Percentiles rank a stretch among this genome's conserved stretches.
Conservation (phyloP, 2,113 vertebrate species). For the Chascanopsetta lugubris region DNA sequence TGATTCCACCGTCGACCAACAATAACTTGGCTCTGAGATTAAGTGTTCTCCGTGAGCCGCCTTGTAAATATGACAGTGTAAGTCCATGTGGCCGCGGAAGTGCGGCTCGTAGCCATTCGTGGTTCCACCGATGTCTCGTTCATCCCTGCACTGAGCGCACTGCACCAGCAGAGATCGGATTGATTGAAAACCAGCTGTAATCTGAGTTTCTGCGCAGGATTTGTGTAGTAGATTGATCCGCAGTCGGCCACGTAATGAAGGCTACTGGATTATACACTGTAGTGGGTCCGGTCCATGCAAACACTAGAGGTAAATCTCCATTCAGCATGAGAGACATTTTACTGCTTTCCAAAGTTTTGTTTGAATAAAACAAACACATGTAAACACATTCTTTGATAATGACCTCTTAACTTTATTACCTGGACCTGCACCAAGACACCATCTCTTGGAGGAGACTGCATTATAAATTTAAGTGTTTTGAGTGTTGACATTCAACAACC, state of each 20-base stretch:
- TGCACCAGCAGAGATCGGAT: conserved; percentile 21
- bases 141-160: conserved; percentile 1
- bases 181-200: conserved; percentile 53
- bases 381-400: neutral
- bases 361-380: neutral
- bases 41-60: too few species aligned
- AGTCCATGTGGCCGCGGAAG: neutral
- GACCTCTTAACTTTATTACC: neutral
- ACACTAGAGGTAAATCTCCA: conserved; percentile 14
- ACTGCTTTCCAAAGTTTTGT: neutral
- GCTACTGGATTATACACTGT: conserved; percentile 46
- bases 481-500: neutral
- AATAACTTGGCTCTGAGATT: too few species aligned
- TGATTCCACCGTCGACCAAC: too few species aligned
- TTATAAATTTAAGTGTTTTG: neutral
- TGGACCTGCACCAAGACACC: neutral
- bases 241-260: conserved; percentile 26
- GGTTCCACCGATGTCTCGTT: conserved; percentile 1
- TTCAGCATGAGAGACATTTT: neutral
- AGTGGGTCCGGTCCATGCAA: conserved; percentile 14
- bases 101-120: neutral
- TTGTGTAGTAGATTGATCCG: conserved; percentile 23
- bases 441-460: neutral
- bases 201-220: conserved; percentile 46
- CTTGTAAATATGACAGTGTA: neutral